Evolutionary conservation across 2,888 invertebrate species (phyloP).

Genomic region (Pantelozetes paolii): DNA sequence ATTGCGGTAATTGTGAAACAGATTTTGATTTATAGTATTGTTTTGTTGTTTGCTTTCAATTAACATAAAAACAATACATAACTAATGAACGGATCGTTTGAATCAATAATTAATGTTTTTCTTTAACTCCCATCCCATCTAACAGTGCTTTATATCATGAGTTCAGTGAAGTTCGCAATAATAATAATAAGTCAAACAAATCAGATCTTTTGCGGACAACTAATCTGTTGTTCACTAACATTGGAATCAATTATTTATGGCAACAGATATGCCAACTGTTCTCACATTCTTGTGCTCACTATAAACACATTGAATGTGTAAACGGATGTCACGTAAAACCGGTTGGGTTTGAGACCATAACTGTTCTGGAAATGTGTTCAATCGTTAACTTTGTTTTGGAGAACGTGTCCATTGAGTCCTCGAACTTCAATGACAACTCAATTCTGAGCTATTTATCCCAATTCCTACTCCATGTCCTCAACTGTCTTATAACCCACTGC

Average conservation of each 20-base stretch:
- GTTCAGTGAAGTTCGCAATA: constrained; percentile 21
- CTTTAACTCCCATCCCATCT: neutral
- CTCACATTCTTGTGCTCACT: constrained; percentile 25
- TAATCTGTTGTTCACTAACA: constrained; percentile 73
- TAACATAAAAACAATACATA: neutral
- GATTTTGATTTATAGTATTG: neutral
- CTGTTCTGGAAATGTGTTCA: constrained; percentile 64
- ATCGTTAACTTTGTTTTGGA: constrained; percentile 71
- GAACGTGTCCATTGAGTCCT: constrained; percentile 23
- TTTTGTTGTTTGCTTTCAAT: neutral
- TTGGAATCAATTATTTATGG: constrained; percentile 83
- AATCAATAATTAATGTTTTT: neutral
- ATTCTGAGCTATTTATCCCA: constrained; percentile 38
- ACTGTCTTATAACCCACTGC: neutral
- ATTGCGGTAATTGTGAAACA: constrained; percentile 54
- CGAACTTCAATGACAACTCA: constrained; percentile 19
- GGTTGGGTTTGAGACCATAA: constrained; percentile 58
- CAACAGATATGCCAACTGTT: constrained; percentile 37
- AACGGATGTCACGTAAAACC: constrained; percentile 51
- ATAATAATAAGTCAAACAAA: constrained; percentile 32
- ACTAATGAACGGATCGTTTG: neutral
- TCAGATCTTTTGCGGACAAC: constrained; percentile 73
- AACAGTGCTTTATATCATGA: constrained; percentile 41
- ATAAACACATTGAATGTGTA: constrained; percentile 16
- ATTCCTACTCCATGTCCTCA: constrained; percentile 31